Evolutionary conservation across 2,888 invertebrate genomes (phyloP), one percentile per base, ranked within the genome.

Genomic region (Cartodere bifasciata): DNA sequence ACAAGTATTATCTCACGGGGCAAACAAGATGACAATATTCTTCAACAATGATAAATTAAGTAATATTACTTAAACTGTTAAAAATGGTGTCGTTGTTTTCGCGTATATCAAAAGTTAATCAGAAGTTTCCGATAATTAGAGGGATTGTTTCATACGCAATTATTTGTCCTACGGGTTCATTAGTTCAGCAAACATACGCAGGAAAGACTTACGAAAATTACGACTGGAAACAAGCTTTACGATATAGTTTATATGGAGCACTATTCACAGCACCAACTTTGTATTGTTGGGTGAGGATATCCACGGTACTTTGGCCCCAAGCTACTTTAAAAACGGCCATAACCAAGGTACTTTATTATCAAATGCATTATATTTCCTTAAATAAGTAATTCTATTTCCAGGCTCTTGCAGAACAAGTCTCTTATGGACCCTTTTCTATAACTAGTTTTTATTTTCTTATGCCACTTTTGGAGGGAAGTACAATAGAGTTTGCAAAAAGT

Each of bases 221-320:
- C 50, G 77, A 79, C 48, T 77, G 75, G 74, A 66, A 62, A 57
- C 71, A 80, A 50, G 73, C 75, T 40, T 58, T 74, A 20, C 67
- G 84, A 37, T 87, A 77, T 60, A 75, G 81, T 47, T 48, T 84
- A 28, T 85, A 80, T 56, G 86, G 85, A n/a, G 74, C 79, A 4
- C 68, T 79, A 27, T 83, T 79, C 56, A 81, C 82, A 12, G 86
- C 85, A 1, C 86, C 86, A 9, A 81, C 82, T 4, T 58, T 86
- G 1, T 85, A 82, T 49, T 69, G 70, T 32, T 86, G 86, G 86
- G 63, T 88, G 26, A 75, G 73, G 52, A 56, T 83, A 29, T 78
- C 83, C n/a, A 73, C 72, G 43, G 65, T 68, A 30, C 64, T 85
- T 56, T 84, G 83, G 78, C 86, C 86, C 13, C 72, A 72, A 28